Percentiles rank a stretch among this genome's conserved stretches.
Conservation (phyloP, 37 sponge, comb jelly and placozoan species). For the Spongilla lacustris region DNA sequence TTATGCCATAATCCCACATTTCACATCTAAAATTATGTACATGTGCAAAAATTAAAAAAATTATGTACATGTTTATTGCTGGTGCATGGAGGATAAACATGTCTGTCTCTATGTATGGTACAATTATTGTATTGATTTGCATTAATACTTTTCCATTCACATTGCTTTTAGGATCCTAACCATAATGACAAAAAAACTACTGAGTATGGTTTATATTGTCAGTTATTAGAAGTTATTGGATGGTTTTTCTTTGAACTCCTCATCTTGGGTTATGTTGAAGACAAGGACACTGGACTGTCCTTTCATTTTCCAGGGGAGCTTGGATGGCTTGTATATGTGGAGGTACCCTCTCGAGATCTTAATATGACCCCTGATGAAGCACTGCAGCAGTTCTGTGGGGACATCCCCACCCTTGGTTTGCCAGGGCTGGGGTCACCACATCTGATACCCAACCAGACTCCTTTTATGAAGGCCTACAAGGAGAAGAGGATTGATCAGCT, state of each 20-base stretch:
- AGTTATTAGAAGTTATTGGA: conserved; percentile 72
- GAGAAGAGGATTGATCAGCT: conserved; percentile 56
- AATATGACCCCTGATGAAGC: conserved; percentile 40
- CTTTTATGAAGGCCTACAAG: background rate
- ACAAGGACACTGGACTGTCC: conserved; percentile 67
- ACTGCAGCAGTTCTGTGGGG: conserved; percentile 53
- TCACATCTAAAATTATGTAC: too few relatives aligned
- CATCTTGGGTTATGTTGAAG: conserved; percentile 84
- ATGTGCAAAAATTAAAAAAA: too few relatives aligned
- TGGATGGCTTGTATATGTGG: conserved; percentile 77
- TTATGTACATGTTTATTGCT: too few relatives aligned
- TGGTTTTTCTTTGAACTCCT: conserved; percentile 93
- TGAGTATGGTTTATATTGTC: conserved; percentile 35
- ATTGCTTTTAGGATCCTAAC: conserved; percentile 21
- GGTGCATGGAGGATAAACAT: too few relatives aligned
- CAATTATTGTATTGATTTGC: too few relatives aligned
- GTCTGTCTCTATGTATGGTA: too few relatives aligned
- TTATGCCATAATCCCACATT: too few relatives aligned
- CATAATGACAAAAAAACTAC: background rate
- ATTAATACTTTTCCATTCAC: too few relatives aligned
- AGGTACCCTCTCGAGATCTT: conserved; percentile 44
- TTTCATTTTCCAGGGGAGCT: conserved; percentile 71
- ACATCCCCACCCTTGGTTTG: conserved; percentile 56
- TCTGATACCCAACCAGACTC: conserved; percentile 35
- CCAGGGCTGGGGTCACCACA: conserved; percentile 63